Conservation (phyloP, 2,113 vertebrate species). For the Xenopus borealis region DNA sequence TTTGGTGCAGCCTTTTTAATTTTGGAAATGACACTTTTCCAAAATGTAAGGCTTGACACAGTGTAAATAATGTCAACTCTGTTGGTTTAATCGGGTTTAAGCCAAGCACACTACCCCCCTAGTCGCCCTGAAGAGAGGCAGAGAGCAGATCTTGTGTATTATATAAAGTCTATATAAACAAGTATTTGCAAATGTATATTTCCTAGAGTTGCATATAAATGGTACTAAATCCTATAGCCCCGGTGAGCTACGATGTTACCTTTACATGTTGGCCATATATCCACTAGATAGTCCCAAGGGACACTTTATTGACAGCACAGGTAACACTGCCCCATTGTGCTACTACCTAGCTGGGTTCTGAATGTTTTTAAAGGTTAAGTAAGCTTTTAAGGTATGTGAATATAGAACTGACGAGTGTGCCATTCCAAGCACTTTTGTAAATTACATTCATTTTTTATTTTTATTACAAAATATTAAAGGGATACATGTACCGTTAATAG, state of each 20-base stretch:
- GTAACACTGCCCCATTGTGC: neutral
- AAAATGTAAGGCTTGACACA: neutral
- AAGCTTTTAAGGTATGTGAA: no score
- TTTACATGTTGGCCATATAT: constrained; percentile 6
- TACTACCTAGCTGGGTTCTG: neutral
- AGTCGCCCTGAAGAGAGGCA: neutral
- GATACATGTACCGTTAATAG: no score
- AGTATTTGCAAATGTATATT: constrained; percentile 10
- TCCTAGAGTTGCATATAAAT: constrained; percentile 7
- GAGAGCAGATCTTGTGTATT: neutral
- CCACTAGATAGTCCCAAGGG: neutral
- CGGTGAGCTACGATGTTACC: neutral
- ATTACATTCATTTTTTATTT: no score
- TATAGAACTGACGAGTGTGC: no score
- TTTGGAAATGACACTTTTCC: neutral
- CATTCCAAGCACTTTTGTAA: neutral
- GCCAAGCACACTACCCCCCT: neutral
- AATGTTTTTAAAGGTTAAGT: neutral
- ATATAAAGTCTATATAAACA: constrained; percentile 3
- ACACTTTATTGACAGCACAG: neutral
- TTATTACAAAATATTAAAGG: no score
- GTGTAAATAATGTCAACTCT: constrained; percentile 27
- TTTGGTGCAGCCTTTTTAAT: neutral
- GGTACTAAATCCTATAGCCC: constrained; percentile 10
- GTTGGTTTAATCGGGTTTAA: neutral